Base-by-base conservation (phyloP, 2,888 invertebrate species). In the Folsomia candida region DNA sequence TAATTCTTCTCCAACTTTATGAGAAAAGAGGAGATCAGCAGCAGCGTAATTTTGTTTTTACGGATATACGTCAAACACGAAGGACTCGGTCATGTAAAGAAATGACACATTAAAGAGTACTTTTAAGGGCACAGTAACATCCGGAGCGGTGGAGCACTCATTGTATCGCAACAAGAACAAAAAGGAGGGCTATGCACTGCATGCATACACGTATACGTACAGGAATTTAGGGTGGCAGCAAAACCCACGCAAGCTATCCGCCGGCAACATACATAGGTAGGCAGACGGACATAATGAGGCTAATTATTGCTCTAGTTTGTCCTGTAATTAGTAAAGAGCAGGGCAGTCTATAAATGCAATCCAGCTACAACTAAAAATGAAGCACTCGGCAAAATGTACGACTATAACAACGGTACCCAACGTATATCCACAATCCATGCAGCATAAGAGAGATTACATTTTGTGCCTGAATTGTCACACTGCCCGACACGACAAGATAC, bases 321-420 rank as follows among this genome's bases (percentile, higher is more conserved):
- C 62, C 14, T 62, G 62, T 29, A 62, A 62, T 62, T 62, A 62
- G 62, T 29, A 27, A 62, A 27, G 20, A 28, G 27, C 27, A 28
- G 37, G 11, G 6, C 27, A n/a, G n/a, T 62, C 28, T 47, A 47
- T 18, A 47, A 11, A 47, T 47, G 47, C 47, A 11, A 47, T 47
- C 18, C 18, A 47, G 9, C 9, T 47, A 18, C 47, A 47, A 9
- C 18, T 47, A n/a, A n/a, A n/a, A n/a, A n/a, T n/a, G n/a, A n/a
- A n/a, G n/a, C n/a, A n/a, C n/a, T n/a, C n/a, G n/a, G n/a, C n/a
- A n/a, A n/a, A n/a, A n/a, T n/a, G n/a, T n/a, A n/a, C n/a, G n/a
- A n/a, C n/a, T n/a, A n/a, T n/a, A 47, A 47, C 47, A 47, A 47
- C 9, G 18, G 9, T 47, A 11, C 47, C 47, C 9, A 47, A 47